phyloP scores from a whole-genome alignment of 2,113 vertebrate species.

The Bambusicola thoracicus region DNA sequence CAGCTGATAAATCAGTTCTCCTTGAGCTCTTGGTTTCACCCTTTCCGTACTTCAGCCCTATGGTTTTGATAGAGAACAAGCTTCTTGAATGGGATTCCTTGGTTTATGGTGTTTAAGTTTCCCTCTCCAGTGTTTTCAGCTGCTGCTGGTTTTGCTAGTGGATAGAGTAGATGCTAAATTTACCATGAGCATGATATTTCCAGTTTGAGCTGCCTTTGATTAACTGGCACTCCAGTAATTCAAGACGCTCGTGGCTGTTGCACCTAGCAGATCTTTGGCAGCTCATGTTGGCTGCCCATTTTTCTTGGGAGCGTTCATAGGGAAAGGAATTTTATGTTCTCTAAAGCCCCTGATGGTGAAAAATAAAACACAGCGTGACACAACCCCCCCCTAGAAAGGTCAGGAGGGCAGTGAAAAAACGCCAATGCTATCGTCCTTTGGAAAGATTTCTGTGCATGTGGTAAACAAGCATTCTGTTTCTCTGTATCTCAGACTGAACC shows the following conservation, averaged over 20 bases:
- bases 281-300: conserved; percentile 39
- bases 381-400: not conserved
- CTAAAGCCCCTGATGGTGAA: conserved; percentile 31
- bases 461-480: conserved; percentile 49
- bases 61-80: not conserved
- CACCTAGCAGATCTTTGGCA: conserved; percentile 49
- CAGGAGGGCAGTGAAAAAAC: not conserved
- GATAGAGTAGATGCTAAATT: conserved; percentile 9
- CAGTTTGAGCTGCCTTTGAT: conserved; percentile 29
- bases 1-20: not conserved
- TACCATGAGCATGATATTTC: not conserved
- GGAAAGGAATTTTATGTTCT: conserved; percentile 46
- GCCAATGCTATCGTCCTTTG: not conserved
- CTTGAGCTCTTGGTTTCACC: not conserved
- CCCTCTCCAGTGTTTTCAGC: not conserved
- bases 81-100: not conserved
- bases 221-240: conserved; percentile 14
- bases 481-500: conserved; percentile 40
- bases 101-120: conserved; percentile 6
- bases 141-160: conserved; percentile 4
- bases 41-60: not conserved
- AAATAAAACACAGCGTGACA: not conserved
- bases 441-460: not conserved
- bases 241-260: not conserved
- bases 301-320: conserved; percentile 32